A percentile compares a stretch with the other conserved stretches of the same genome.
phyloP scores from a whole-genome alignment of 2,888 invertebrate genomes.

The Drosophila atripex region DNA sequence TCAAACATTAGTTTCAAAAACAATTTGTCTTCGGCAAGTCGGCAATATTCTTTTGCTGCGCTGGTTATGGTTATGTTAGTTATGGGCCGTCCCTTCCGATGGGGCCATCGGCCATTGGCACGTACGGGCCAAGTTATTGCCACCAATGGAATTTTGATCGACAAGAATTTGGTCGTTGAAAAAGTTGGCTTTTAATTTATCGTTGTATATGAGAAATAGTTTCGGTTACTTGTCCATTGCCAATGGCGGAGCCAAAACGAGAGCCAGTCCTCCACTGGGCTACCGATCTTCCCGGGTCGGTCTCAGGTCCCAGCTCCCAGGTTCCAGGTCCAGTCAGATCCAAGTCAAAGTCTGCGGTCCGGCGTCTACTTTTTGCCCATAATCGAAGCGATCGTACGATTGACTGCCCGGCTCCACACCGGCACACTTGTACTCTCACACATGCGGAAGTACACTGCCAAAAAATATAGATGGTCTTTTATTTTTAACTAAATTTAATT shows the following conservation, averaged over 20 bases:
- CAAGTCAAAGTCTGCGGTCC: conserved; percentile 34
- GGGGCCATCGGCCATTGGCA: conserved; percentile 68
- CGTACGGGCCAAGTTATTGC: conserved; percentile 74
- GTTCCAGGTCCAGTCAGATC: conserved; percentile 16
- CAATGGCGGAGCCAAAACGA: conserved; percentile 32
- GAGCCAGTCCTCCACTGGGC: too few species aligned
- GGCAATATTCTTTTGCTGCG: conserved; percentile 18
- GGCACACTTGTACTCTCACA: conserved; percentile 23
- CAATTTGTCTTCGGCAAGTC: background rate
- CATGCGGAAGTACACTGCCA: conserved; percentile 14
- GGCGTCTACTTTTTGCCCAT: conserved; percentile 69
- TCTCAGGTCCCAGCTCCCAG: conserved; percentile 16
- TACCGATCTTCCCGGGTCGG: conserved; percentile 5
- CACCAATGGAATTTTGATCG: conserved; percentile 84
- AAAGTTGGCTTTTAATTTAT: conserved; percentile 84
- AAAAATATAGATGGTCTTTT: background rate
- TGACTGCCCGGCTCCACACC: conserved; percentile 65
- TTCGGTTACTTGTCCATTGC: conserved; percentile 67
- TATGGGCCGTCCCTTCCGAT: conserved; percentile 8
- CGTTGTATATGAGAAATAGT: conserved; percentile 83
- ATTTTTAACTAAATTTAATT: too few species aligned
- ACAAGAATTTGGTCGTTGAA: conserved; percentile 84
- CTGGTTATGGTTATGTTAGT: conserved; percentile 54
- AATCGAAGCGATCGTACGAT: conserved; percentile 77
- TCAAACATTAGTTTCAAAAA: background rate